Conservation (phyloP, 2,888 invertebrate genomes). For the Apantesis nais region DNA sequence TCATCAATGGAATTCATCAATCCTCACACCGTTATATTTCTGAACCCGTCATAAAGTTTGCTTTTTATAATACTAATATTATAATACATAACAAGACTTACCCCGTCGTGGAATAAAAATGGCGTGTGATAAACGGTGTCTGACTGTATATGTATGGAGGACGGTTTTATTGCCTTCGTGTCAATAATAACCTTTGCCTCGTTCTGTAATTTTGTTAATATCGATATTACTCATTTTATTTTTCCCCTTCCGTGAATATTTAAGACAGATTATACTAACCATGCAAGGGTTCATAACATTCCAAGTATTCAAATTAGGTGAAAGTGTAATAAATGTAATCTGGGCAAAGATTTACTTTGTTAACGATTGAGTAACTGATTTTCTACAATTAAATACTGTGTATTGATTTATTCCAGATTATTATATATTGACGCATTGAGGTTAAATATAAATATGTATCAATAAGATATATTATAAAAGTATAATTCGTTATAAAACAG, state of each 20-base stretch:
- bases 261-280: neutral
- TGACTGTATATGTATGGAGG: conserved; percentile 3
- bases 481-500: too few species aligned
- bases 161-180: conserved; percentile 8
- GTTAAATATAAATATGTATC: neutral
- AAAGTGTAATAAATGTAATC: neutral
- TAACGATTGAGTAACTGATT: neutral
- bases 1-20: conserved; percentile 14
- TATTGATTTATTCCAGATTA: neutral
- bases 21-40: conserved; percentile 4
- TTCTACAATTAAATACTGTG: neutral
- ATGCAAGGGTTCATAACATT: neutral
- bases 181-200: conserved; percentile 8
- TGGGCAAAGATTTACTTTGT: neutral
- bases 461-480: too few species aligned
- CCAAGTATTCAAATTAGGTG: neutral
- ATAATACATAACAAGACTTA: conserved; percentile 11
- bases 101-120: conserved; percentile 5
- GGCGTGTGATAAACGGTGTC: conserved; percentile 12
- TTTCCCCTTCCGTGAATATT: neutral
- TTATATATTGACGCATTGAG: neutral
- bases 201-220: neutral
- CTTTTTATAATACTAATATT: conserved; percentile 12
- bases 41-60: conserved; percentile 16
- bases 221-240: neutral